Percentiles rank a stretch among this genome's conserved stretches.
phyloP scores from a whole-genome alignment of 2,888 invertebrate genomes.

The Thyatira batis region DNA sequence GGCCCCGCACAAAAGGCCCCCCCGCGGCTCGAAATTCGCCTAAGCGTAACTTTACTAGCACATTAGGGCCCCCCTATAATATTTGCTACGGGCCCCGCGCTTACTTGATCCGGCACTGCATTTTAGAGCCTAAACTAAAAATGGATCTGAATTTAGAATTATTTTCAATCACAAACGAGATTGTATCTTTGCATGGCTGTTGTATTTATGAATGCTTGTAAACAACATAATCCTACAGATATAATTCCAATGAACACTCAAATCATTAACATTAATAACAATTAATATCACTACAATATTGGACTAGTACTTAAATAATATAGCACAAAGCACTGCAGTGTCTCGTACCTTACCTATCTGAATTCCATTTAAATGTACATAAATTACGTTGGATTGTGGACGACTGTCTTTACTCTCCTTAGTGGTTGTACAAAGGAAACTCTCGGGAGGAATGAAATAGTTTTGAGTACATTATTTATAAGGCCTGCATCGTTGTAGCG shows the following conservation, averaged over 20 bases:
- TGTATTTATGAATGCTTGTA: no score
- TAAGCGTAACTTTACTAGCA: no score
- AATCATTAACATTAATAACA: not conserved
- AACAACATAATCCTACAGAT: no score
- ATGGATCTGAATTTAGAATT: no score
- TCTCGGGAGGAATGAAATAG: constrained; percentile 4
- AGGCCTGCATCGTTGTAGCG: not conserved
- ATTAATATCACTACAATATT: not conserved
- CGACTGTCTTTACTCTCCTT: constrained; percentile 3
- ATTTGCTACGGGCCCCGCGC: no score
- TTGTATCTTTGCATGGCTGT: no score
- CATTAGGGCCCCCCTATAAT: no score
- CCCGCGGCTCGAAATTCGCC: no score
- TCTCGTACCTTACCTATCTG: constrained; percentile 4
- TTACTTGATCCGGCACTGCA: no score
- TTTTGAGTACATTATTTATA: constrained; percentile 2
- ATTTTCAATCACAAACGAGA: no score
- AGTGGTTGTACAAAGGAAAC: constrained; percentile 3
- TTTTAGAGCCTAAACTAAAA: no score
- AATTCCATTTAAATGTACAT: constrained; percentile 32
- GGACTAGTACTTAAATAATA: not conserved
- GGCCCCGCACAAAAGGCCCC: no score
- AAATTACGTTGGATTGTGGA: constrained; percentile 20
- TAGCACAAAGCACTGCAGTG: not conserved
- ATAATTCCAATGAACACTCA: not conserved